These are phyloP conservation scores for Fopius arisanus DNA, from an alignment of 1,140 invertebrate genomes.

Conservation along the genomic window DNA sequence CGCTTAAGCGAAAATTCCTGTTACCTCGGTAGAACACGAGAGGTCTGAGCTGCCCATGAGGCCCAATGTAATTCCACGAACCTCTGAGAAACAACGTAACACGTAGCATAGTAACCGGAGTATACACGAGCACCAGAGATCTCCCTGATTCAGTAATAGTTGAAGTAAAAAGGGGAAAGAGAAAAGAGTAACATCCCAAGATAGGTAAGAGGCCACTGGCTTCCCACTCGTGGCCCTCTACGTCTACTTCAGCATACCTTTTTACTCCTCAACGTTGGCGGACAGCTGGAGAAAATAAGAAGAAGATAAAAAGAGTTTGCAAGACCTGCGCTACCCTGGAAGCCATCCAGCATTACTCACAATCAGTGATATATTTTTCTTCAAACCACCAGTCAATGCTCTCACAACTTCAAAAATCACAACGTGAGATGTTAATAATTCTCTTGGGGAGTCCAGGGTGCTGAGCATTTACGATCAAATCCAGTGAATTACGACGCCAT, in stretches of 20 bases:
- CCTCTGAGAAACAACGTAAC: conserved; percentile 43
- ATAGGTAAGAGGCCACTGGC: conserved; percentile 37
- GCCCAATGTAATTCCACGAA: conserved; percentile 41
- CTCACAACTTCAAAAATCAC: not conserved
- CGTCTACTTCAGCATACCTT: conserved; percentile 32
- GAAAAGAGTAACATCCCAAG: conserved; percentile 32
- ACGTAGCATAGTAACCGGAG: conserved; percentile 34
- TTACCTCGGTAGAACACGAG: conserved; percentile 33
- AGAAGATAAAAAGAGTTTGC: not conserved
- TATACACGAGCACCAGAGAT: not conserved
- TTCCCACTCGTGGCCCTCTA: conserved; percentile 30
- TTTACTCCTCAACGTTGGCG: conserved; percentile 22
- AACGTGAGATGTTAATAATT: not conserved
- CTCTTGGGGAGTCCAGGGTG: not conserved
- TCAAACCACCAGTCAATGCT: not conserved
- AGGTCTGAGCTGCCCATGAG: not conserved
- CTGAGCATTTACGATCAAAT: not conserved
- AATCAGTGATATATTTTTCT: not conserved
- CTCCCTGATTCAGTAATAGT: conserved; percentile 33
- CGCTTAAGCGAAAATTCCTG: conserved; percentile 46
- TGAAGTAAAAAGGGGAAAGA: conserved; percentile 11
- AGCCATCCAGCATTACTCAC: not conserved
- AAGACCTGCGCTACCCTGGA: not conserved
- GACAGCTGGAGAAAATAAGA: not conserved
- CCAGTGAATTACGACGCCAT: not conserved